phyloP scores from a whole-genome alignment of 2,113 vertebrate genomes.

The Dromaius novaehollandiae region DNA sequence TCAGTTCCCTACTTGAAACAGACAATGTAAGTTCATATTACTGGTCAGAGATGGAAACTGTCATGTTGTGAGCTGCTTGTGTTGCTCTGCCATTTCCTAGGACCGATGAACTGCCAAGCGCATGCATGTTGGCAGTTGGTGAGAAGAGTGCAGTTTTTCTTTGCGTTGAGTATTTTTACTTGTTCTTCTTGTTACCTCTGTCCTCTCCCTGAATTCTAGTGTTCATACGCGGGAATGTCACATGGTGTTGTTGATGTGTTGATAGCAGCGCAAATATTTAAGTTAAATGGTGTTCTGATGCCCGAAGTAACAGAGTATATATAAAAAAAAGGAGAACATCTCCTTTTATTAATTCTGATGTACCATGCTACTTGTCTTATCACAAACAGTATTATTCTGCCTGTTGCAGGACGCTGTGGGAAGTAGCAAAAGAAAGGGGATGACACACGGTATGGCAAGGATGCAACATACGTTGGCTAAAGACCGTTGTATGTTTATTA shows the following conservation, averaged over 20 bases:
- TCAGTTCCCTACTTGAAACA: background rate
- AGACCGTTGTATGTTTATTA: constrained; percentile 65
- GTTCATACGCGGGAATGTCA: background rate
- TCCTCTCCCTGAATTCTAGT: background rate
- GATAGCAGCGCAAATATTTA: constrained; percentile 41
- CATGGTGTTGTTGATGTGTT: background rate
- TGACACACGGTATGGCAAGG: constrained; percentile 47
- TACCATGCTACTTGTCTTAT: constrained; percentile 39
- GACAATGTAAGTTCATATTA: background rate
- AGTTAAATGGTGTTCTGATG: constrained; percentile 35
- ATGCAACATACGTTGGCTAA: constrained; percentile 42
- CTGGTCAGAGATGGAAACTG: background rate
- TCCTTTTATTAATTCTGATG: constrained; percentile 30
- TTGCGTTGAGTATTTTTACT: background rate
- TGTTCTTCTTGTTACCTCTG: background rate
- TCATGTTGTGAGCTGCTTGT: background rate
- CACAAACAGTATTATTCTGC: constrained; percentile 49
- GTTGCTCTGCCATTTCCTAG: background rate
- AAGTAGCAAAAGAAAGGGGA: constrained; percentile 39
- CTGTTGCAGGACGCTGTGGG: constrained; percentile 21
- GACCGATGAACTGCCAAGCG: background rate
- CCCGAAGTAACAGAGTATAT: constrained; percentile 28
- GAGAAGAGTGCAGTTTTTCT: background rate
- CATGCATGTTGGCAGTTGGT: background rate
- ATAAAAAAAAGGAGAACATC: constrained; percentile 32